A percentile compares a stretch with the other conserved stretches of the same genome.
Evolutionary conservation across 2,888 invertebrate species (phyloP).

Genomic region (Pharmacophagus antenor): DNA sequence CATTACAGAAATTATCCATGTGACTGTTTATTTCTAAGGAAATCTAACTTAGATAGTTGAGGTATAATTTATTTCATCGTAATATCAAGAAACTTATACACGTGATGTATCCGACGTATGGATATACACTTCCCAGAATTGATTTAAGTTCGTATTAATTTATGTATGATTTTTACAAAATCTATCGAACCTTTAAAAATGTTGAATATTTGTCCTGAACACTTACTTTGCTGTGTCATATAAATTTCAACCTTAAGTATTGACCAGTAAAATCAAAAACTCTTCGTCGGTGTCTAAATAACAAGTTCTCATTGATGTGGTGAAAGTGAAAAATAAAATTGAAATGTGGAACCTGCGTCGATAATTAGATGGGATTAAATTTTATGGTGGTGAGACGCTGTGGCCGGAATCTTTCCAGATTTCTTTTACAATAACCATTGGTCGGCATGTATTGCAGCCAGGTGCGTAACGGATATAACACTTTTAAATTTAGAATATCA

Average conservation of each 20-base stretch:
- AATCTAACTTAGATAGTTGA: too few relatives aligned
- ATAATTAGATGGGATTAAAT: conserved; percentile 30
- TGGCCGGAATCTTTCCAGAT: conserved; percentile 16
- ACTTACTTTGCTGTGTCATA: not conserved
- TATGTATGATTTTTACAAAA: not conserved
- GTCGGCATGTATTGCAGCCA: conserved; percentile 4
- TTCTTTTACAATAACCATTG: conserved; percentile 17
- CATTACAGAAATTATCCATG: too few relatives aligned
- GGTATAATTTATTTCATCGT: too few relatives aligned
- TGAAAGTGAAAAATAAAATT: conserved; percentile 29
- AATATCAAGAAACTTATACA: too few relatives aligned
- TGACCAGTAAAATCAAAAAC: not conserved
- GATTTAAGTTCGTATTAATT: not conserved
- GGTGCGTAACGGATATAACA: conserved; percentile 12
- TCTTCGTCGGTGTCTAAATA: not conserved
- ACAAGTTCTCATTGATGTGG: conserved; percentile 5
- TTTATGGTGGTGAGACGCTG: conserved; percentile 20
- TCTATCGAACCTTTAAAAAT: not conserved
- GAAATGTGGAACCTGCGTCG: conserved; percentile 18
- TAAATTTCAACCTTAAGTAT: conserved; percentile 2
- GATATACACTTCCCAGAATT: not conserved
- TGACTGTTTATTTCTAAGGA: too few relatives aligned
- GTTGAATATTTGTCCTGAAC: not conserved
- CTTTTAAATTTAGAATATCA: conserved; percentile 16
- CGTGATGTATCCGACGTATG: not conserved